phyloP scores from a whole-genome alignment of 2,797 vertebrate genomes.

The Zalophus californianus region DNA sequence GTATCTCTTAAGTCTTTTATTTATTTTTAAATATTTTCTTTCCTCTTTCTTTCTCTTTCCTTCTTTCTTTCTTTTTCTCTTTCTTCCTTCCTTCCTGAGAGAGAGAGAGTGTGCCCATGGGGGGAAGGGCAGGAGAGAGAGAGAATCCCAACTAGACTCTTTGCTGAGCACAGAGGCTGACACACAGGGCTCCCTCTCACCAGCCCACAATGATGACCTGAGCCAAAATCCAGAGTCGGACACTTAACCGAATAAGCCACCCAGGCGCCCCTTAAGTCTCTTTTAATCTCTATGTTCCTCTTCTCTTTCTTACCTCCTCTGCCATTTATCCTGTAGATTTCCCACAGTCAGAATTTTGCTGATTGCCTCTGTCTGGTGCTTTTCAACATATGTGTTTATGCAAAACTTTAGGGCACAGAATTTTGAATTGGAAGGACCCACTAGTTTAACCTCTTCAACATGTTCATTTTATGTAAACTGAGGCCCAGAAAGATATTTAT shows the following conservation, averaged over 20 bases:
- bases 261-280: neutral
- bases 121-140: neutral
- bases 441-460: slow-evolving; percentile 31
- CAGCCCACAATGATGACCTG: neutral
- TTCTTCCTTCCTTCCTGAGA: too few species aligned
- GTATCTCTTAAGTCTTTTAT: neutral
- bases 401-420: slow-evolving; percentile 40
- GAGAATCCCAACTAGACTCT: neutral
- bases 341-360: slow-evolving; percentile 13
- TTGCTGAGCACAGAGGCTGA: fast-evolving
- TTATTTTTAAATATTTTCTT: neutral
- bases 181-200: neutral
- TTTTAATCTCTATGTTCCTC: neutral
- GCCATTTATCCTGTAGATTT: neutral
- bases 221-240: neutral
- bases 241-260: neutral
- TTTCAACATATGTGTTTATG: neutral
- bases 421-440: slow-evolving; percentile 37
- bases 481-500: neutral
- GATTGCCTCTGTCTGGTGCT: neutral
- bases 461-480: slow-evolving; percentile 31
- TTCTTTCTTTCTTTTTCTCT: too few species aligned
- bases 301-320: neutral
- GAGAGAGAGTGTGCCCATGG: fast-evolving
- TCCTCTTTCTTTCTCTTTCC: neutral